Percentiles rank a stretch among this genome's conserved stretches.
Conservation (phyloP, 2,113 vertebrate species). For the Pogona vitticeps region DNA sequence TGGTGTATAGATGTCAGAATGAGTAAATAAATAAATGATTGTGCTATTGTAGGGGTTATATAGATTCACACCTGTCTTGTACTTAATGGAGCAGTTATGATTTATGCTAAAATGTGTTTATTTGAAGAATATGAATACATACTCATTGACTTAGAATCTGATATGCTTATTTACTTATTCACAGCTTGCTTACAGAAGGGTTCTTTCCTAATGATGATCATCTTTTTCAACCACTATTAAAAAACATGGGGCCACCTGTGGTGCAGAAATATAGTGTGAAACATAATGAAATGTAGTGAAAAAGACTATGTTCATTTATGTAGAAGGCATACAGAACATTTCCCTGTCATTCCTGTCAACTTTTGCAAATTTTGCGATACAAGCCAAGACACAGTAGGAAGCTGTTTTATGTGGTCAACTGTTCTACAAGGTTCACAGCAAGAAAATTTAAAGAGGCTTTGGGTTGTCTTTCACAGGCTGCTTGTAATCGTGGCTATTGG, state of each 20-base stretch:
- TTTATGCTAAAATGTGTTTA: slow-evolving; percentile 35
- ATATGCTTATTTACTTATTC: slow-evolving; percentile 25
- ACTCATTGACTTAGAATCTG: slow-evolving; percentile 24
- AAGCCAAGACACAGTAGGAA: not conserved
- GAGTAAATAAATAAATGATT: not conserved
- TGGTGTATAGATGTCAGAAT: not conserved
- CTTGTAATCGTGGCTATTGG: too few species aligned
- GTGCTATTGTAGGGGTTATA: not conserved
- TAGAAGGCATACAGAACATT: not conserved
- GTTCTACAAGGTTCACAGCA: not conserved
- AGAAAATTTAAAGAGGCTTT: not conserved
- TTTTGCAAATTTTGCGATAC: rapidly evolving
- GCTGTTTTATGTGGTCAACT: too few species aligned
- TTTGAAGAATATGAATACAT: slow-evolving; percentile 35
- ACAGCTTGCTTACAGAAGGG: slow-evolving; percentile 41
- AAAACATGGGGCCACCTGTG: not conserved
- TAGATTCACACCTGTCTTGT: not conserved
- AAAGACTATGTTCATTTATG: not conserved
- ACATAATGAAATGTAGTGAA: slow-evolving; percentile 12
- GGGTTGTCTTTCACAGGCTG: not conserved
- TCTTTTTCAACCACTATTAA: slow-evolving; percentile 22
- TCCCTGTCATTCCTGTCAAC: not conserved
- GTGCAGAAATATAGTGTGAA: not conserved
- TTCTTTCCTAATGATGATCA: slow-evolving; percentile 26
- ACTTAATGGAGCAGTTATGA: slow-evolving; percentile 16